Base-by-base conservation (phyloP, 2,888 invertebrate genomes). In the Andrena camellia region DNA sequence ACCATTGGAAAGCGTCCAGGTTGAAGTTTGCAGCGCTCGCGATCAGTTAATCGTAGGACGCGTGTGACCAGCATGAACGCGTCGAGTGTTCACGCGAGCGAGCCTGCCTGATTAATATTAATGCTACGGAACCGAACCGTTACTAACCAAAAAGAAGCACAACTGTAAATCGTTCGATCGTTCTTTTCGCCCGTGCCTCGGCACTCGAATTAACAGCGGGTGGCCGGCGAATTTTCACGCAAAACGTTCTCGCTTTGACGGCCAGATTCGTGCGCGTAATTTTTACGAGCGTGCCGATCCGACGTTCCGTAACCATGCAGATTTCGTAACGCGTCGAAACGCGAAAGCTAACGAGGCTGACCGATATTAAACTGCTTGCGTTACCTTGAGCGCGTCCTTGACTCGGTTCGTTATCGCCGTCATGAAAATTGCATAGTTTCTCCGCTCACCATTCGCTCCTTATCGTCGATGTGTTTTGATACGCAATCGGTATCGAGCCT, bases 71-170 rank as follows among this genome's bases (percentile, higher is more conserved):
- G 79, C 83, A 83, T 86, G 79, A 71, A 70, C 66, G 69, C 77
- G 48, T 42, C 76, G 31, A 29, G 33, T 10, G 54, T n/a, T n/a
- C 50, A 57, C 42, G 33, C n/a, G 50, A 54, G 57, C 42, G 50
- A 35, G 67, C 23, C 68, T 60, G 80, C 69, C 79, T 85, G 81
- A 86, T 86, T 75, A 88, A 88, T 88, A 88, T 88, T 88, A 88
- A 88, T 77, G 83, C 66, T 72, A 33, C 59, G 64, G 57, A 35
- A 67, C 33, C 63, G 54, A 63, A 86, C 85, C 79, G 84, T 85
- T 83, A 83, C 85, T 59, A 57, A 76, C 70, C 69, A 60, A 77
- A 82, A 68, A 29, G 74, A 63, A 60, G 29, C 26, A 7, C 63
- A 71, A 63, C 76, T 29, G 71, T 71, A 64, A 76, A 81, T 48